A percentile compares a stretch with the other conserved stretches of the same genome.
Conservation (phyloP, 2,888 invertebrate genomes). For the Chalcis sispes region DNA sequence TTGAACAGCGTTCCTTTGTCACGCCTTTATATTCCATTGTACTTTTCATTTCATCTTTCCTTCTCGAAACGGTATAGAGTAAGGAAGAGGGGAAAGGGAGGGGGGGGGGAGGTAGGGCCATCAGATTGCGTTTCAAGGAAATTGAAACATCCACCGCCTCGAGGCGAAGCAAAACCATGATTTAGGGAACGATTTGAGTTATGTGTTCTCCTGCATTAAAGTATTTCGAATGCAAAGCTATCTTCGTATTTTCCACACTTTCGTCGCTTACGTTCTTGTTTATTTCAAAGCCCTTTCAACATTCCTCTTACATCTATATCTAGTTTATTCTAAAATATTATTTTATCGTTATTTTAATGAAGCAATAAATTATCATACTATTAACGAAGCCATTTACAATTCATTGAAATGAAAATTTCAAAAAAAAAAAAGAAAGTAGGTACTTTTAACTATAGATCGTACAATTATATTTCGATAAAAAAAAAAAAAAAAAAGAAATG, state of each 20-base stretch:
- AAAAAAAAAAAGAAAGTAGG: neutral
- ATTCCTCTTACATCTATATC: constrained; percentile 30
- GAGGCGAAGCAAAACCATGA: constrained; percentile 71
- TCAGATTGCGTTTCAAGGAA: constrained; percentile 87
- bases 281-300: constrained; percentile 27
- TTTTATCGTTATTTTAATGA: neutral
- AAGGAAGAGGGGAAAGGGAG: no score
- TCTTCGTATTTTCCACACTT: constrained; percentile 60
- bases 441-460: neutral
- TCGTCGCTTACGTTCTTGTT: constrained; percentile 32
- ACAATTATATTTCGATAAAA: no score
- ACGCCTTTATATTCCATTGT: constrained; percentile 56
- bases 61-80: constrained; percentile 53
- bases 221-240: constrained; percentile 70
- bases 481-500: neutral
- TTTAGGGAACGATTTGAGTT: constrained; percentile 74
- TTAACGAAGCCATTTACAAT: no score
- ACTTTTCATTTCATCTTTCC: constrained; percentile 58
- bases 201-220: constrained; percentile 71
- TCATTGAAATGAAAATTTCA: neutral
- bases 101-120: constrained; percentile 58
- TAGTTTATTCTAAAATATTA: constrained; percentile 25
- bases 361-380: no score
- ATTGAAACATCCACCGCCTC: constrained; percentile 81
- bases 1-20: constrained; percentile 30